Conservation (phyloP, 2,113 vertebrate species). For the Elgaria multicarinata region DNA sequence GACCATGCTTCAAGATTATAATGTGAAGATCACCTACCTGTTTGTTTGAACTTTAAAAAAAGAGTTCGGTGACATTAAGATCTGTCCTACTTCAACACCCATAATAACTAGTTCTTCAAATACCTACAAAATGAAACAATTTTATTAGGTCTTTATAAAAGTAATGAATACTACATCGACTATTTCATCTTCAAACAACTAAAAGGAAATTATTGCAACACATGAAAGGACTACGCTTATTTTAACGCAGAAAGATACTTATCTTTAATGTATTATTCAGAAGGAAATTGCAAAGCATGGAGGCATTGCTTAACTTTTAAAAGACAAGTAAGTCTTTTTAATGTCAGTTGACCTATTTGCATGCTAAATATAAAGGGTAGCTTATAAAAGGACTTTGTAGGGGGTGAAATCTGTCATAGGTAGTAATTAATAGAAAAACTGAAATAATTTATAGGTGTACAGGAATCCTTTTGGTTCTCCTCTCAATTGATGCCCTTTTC, state of each 20-base stretch:
- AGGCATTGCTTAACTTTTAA: not conserved
- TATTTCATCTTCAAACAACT: constrained; percentile 33
- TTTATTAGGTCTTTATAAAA: not conserved
- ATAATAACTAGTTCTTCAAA: constrained; percentile 91
- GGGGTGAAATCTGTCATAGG: no score
- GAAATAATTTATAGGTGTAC: no score
- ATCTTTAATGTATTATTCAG: not conserved
- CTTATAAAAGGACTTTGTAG: not conserved
- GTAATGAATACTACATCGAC: not conserved
- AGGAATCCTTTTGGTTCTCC: not conserved
- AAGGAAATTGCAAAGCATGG: not conserved
- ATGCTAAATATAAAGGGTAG: not conserved
- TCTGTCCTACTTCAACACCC: constrained; percentile 82
- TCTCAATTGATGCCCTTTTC: not conserved
- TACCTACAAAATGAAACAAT: constrained; percentile 79
- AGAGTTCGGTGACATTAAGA: constrained; percentile 84
- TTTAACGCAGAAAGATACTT: not conserved
- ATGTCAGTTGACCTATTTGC: not conserved
- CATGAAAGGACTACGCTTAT: not conserved
- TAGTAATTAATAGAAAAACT: not conserved
- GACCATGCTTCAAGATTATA: not conserved
- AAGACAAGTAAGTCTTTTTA: not conserved
- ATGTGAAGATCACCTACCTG: constrained; percentile 69
- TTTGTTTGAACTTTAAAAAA: constrained; percentile 80
- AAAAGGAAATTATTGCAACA: not conserved